Evolutionary conservation across 2,113 vertebrate genomes (phyloP), one percentile per base, ranked within the genome.

Genomic region (Limnothrissa miodon): DNA sequence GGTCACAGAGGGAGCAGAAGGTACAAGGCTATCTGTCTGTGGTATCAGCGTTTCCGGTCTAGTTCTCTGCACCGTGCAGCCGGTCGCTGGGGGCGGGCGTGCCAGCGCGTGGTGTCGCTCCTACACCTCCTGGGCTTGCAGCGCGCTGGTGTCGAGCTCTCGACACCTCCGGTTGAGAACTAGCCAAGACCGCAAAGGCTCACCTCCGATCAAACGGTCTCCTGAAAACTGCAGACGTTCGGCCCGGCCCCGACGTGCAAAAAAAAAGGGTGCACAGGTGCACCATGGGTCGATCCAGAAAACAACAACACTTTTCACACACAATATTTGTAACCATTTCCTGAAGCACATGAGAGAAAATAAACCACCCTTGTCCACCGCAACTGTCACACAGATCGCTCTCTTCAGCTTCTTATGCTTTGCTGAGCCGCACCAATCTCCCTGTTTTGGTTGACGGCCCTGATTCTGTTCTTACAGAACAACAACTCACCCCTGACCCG

Each of bases 41-140:
- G 86, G 84, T 86, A 62, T 86, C 42, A 86, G 80, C 87, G 82
- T 86, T 86, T 90, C 87, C 89, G 87, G 87, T 88, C 87, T 88
- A 88, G 62, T 88, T 87, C 85, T 88, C 59, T 85, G 86, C 85
- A 87, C 6, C 81, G 83, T 86, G 87, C 85, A 86, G n/a, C 85
- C 82, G 85, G 87, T 85, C 86, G 85, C 74, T 19, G 62, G 83
- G 83, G 82, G 84, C 85, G 81, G 80, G 81, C 19, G 66, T 83
- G 79, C 66, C 66, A 74, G 66, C 66, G 15, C 11, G 25, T 33
- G 17, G 59, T n/a, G 7, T 11, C 59, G 25, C 59, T 74, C 4
- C 13, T 19, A 2, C 62, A 70, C 15, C 29, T 25, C 62, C 36
- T 13, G 13, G 10, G 10, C 42, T 33, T 74, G 66, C 66, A 36